Base-by-base conservation (phyloP, 2,888 invertebrate genomes). In the Pantelozetes paolii region DNA sequence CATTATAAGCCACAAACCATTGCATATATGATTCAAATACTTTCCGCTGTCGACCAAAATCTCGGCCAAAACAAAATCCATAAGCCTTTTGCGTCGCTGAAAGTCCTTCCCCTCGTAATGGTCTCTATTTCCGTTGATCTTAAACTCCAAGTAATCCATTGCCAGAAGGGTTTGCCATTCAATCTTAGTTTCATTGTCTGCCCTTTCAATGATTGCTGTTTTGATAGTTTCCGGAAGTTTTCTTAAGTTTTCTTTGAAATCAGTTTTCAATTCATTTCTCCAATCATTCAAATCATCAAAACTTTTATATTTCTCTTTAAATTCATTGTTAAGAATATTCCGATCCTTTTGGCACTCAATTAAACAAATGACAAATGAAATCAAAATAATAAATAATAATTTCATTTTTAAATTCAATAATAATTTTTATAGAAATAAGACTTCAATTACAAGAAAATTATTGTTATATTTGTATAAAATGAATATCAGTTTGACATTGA, bases 1-100 rank as follows among this genome's bases (percentile, higher is more conserved):
- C 62, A 71, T 5, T 28, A 70, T 45, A 50, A 45, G 45, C 70
- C 70, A 70, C 6, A 70, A 5, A 26, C 70, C 70, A 36, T 70
- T 36, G 9, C 28, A 40, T 2, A 70, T 70, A 5, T 70, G 28
- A 28, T 70, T 36, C 70, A 71, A 23, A 50, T 71, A 71, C 30
- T 71, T 71, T 30, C 32, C 30, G 3, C 32, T 30, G 30, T 62
- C 15, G 2, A 32, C 32, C 30, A 62, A 30, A 18, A 62, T 11
- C 18, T 62, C 62, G 18, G 30, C 62, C 32, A 62, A 15, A 18
- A 62, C 18, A 6, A 62, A 18, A 30, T 30, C 5, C 32, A 30
- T 32, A 5, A 62, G 62, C 20, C 32, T 62, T 28, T 62, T 3
- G 2, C 62, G 11, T 62, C 62, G 30, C 5, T 62, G 2, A 28